Evolutionary conservation across 2,888 invertebrate genomes (phyloP).

Genomic region (Latrodectus hesperus): DNA sequence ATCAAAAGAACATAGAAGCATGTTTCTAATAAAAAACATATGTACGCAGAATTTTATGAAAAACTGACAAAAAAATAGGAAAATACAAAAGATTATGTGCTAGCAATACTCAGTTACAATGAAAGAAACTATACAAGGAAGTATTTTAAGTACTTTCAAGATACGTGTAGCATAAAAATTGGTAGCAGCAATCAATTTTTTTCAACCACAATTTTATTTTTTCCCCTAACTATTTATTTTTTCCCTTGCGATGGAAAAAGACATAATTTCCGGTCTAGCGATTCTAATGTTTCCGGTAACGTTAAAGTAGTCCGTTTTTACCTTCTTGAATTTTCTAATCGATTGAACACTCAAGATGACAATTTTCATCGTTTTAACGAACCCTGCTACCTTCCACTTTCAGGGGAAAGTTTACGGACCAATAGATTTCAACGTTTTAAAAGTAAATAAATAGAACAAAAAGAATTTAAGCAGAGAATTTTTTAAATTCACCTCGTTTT

Average conservation of each 20-base stretch:
- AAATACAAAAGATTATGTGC: no score
- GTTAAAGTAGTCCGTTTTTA: slow-evolving; percentile 44
- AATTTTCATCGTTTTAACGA: slow-evolving; percentile 60
- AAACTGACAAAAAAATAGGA: no score
- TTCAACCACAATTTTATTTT: slow-evolving; percentile 34
- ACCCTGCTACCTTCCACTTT: slow-evolving; percentile 16
- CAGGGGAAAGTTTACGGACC: slow-evolving; percentile 24
- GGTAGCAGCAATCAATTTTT: background rate
- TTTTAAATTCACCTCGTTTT: slow-evolving; percentile 27
- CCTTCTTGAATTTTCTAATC: slow-evolving; percentile 58
- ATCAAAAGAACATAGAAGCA: no score
- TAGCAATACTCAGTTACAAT: no score
- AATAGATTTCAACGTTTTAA: slow-evolving; percentile 33
- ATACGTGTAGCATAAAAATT: no score
- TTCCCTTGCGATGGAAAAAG: slow-evolving; percentile 20
- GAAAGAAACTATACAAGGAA: no score
- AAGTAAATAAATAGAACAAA: background rate
- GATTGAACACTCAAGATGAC: slow-evolving; percentile 53
- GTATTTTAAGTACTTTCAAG: no score
- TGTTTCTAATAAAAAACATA: no score
- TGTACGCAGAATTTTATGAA: no score
- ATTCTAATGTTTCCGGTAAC: slow-evolving; percentile 58
- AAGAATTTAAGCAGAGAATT: slow-evolving; percentile 16
- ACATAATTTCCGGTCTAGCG: slow-evolving; percentile 62
- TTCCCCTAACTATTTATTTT: slow-evolving; percentile 21